A percentile compares a stretch with the other conserved stretches of the same genome.
These are phyloP conservation scores for Sebastes ruberrimus DNA, from an alignment of 2,797 vertebrate genomes.

Conservation along the genomic window DNA sequence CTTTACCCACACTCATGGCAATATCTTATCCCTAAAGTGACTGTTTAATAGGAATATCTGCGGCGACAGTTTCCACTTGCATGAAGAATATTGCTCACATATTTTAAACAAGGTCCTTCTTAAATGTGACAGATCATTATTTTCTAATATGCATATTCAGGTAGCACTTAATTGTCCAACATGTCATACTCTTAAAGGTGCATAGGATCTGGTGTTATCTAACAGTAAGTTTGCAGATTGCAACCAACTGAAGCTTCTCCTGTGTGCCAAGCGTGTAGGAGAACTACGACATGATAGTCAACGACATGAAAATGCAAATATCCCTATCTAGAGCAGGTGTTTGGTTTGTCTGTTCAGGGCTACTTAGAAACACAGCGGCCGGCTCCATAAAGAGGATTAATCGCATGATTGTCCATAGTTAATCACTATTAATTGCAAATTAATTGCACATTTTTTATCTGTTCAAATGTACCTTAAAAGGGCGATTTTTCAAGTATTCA, in stretches of 20 bases:
- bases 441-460: too few relatives aligned
- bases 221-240: accelerated
- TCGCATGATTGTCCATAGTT: too few relatives aligned
- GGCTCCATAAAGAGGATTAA: too few relatives aligned
- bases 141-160: not conserved
- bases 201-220: not conserved
- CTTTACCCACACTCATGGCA: conserved; percentile 1
- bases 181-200: not conserved
- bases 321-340: too few relatives aligned
- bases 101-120: not conserved
- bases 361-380: accelerated
- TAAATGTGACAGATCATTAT: not conserved
- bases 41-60: conserved; percentile 33
- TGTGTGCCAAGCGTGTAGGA: not conserved
- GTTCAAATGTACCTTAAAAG: too few relatives aligned
- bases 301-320: not conserved
- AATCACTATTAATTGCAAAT: too few relatives aligned
- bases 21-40: conserved; percentile 34
- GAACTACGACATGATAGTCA: not conserved
- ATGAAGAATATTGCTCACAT: not conserved
- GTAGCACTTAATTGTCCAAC: not conserved
- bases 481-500: too few relatives aligned
- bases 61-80: not conserved
- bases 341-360: too few relatives aligned
- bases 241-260: not conserved